Evolutionary conservation across 2,797 vertebrate genomes (phyloP).

Genomic region (Oryzias dopingdopingensis): DNA sequence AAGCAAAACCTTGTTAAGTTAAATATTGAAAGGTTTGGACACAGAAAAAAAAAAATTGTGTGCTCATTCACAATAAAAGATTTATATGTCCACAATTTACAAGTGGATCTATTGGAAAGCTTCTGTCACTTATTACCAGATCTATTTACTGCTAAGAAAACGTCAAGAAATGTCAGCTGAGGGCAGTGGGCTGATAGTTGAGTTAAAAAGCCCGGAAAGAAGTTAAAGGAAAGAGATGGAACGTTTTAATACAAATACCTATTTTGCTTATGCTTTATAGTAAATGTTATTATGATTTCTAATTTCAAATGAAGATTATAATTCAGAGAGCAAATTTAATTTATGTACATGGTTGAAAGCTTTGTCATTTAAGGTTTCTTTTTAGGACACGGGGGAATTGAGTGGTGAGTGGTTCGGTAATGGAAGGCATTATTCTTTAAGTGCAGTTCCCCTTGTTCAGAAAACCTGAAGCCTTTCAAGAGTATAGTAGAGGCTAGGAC

Average conservation of each 20-base stretch:
- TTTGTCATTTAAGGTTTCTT: constrained; percentile 44
- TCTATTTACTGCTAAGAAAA: constrained; percentile 73
- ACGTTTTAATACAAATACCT: no score
- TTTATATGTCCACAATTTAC: no score
- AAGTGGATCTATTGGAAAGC: constrained; percentile 9
- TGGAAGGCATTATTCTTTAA: constrained; percentile 73
- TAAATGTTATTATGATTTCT: background rate
- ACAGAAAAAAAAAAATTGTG: no score
- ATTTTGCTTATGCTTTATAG: no score
- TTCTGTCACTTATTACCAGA: constrained; percentile 53
- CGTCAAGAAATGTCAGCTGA: constrained; percentile 50
- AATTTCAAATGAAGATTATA: constrained; percentile 14
- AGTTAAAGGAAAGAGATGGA: constrained; percentile 2
- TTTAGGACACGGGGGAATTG: constrained; percentile 49
- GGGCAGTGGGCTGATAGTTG: constrained; percentile 32
- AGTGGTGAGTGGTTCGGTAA: constrained; percentile 68
- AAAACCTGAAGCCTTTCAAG: constrained; percentile 53
- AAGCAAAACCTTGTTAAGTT: constrained; percentile 18
- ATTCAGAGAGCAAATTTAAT: constrained; percentile 9
- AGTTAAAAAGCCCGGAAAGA: constrained; percentile 61
- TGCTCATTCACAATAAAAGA: no score
- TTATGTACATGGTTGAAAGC: constrained; percentile 34
- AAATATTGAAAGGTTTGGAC: background rate
- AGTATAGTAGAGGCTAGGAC: constrained; percentile 44
- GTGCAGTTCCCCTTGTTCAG: constrained; percentile 60